These are phyloP conservation scores for Typhlichthys eigenmanni DNA, from an alignment of 2,797 vertebrate species.

Conservation along the genomic window DNA sequence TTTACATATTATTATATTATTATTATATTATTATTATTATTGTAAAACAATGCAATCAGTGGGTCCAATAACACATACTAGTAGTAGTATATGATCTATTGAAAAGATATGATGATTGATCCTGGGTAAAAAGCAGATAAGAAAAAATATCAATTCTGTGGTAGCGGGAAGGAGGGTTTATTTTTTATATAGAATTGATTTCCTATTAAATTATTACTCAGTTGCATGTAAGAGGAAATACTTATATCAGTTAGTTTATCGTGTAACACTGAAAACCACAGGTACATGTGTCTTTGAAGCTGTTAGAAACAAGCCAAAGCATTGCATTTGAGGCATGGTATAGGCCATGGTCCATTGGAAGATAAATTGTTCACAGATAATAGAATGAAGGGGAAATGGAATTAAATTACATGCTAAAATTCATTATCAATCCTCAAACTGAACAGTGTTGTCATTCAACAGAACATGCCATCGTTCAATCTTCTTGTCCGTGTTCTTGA, in stretches of 20 bases:
- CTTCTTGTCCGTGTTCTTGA: slow-evolving; percentile 98
- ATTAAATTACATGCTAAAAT: slow-evolving; percentile 5
- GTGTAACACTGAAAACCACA: background rate
- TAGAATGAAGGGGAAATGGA: slow-evolving; percentile 6
- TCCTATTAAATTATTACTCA: slow-evolving; percentile 6
- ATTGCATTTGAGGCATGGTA: slow-evolving; percentile 10
- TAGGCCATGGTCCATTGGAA: slow-evolving; percentile 5
- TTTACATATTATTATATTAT: slow-evolving; percentile 1
- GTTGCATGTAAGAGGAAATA: background rate
- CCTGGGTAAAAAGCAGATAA: slow-evolving; percentile 10
- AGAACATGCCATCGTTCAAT: slow-evolving; percentile 96
- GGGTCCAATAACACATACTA: slow-evolving; percentile 5
- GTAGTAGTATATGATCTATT: slow-evolving; percentile 6
- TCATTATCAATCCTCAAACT: slow-evolving; percentile 80
- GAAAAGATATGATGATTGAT: slow-evolving; percentile 28
- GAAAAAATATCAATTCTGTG: slow-evolving; percentile 2
- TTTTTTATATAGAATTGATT: slow-evolving; percentile 23
- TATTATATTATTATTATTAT: too few species aligned
- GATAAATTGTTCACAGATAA: slow-evolving; percentile 30
- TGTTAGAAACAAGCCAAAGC: slow-evolving; percentile 1
- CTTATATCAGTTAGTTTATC: slow-evolving; percentile 1
- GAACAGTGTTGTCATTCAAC: slow-evolving; percentile 83
- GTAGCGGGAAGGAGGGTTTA: slow-evolving; percentile 8
- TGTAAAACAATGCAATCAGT: too few species aligned
- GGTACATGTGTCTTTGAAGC: slow-evolving; percentile 14